A percentile compares a stretch with the other conserved stretches of the same genome.
These are phyloP conservation scores for Anolis sagrei DNA, from an alignment of 2,113 vertebrate species.

Conservation along the genomic window DNA sequence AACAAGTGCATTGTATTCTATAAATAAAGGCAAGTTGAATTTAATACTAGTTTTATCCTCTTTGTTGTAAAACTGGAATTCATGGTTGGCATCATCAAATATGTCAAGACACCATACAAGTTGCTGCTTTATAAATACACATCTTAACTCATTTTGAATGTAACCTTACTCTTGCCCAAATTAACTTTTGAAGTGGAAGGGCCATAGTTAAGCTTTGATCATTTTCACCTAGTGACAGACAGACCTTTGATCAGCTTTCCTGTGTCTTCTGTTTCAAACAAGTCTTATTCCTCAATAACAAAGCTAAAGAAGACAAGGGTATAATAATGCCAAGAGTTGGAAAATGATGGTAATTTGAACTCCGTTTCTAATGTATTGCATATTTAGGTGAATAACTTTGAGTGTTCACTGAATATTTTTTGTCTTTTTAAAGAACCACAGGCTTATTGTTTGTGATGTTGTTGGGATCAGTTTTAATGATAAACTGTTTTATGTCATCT, in stretches of 20 bases:
- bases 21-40: not conserved
- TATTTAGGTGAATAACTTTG: not conserved
- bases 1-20: not conserved
- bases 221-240: constrained; percentile 75
- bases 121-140: not conserved
- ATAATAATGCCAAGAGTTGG: constrained; percentile 26
- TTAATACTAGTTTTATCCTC: not conserved
- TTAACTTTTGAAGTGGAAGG: constrained; percentile 81
- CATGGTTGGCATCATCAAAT: not conserved
- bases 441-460: constrained; percentile 4
- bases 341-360: constrained; percentile 36
- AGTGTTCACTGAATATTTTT: not conserved
- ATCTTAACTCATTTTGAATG: constrained; percentile 21
- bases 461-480: constrained; percentile 2
- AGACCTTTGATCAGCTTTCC: constrained; percentile 72
- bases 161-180: constrained; percentile 75
- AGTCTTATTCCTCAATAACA: constrained; percentile 66
- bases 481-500: not conserved
- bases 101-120: not conserved
- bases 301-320: constrained; percentile 37
- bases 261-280: constrained; percentile 61
- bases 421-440: constrained; percentile 16
- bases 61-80: not conserved
- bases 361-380: constrained; percentile 39
- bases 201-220: constrained; percentile 77